Percentiles rank a stretch among this genome's conserved stretches.
Evolutionary conservation across 2,888 invertebrate species (phyloP).

Genomic region (Hirtodrosophila alboralis): DNA sequence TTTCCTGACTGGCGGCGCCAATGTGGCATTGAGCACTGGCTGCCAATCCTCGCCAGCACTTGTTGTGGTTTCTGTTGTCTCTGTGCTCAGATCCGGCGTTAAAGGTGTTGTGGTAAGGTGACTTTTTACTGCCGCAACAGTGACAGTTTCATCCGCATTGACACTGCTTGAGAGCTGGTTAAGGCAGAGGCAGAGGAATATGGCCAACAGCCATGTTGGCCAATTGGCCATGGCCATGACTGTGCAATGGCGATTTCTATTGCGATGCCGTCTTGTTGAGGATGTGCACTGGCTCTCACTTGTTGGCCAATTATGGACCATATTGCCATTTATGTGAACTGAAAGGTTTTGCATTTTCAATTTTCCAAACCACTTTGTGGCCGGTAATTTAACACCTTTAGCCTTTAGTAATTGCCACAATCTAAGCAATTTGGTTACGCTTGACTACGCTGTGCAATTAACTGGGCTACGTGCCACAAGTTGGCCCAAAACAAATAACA

Average conservation of each 20-base stretch:
- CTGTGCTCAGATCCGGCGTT: conserved; percentile 33
- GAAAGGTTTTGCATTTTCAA: conserved; percentile 51
- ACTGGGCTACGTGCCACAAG: conserved; percentile 43
- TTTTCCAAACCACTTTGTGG: conserved; percentile 30
- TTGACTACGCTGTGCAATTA: conserved; percentile 31
- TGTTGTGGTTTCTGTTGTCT: conserved; percentile 13
- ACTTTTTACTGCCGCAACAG: conserved; percentile 17
- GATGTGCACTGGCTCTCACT: conserved; percentile 67
- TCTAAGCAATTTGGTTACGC: conserved; percentile 36
- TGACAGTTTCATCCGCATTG: conserved; percentile 47
- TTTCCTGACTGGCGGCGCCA: conserved; percentile 13
- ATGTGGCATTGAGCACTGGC: conserved; percentile 51
- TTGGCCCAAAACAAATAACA: conserved; percentile 44
- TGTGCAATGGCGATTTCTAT: conserved; percentile 53
- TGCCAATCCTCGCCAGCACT: conserved; percentile 60
- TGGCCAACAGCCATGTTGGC: conserved; percentile 25
- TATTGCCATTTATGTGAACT: conserved; percentile 26
- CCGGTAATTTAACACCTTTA: conserved; percentile 43
- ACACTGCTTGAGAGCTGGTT: conserved; percentile 24
- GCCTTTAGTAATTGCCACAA: conserved; percentile 14
- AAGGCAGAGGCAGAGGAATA: conserved; percentile 52
- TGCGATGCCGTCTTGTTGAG: conserved; percentile 59
- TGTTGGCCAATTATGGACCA: conserved; percentile 56
- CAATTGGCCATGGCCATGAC: conserved; percentile 51
- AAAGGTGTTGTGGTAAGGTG: conserved; percentile 54